phyloP scores from a whole-genome alignment of 2,113 vertebrate species.

The Psilopsiagon aurifrons region DNA sequence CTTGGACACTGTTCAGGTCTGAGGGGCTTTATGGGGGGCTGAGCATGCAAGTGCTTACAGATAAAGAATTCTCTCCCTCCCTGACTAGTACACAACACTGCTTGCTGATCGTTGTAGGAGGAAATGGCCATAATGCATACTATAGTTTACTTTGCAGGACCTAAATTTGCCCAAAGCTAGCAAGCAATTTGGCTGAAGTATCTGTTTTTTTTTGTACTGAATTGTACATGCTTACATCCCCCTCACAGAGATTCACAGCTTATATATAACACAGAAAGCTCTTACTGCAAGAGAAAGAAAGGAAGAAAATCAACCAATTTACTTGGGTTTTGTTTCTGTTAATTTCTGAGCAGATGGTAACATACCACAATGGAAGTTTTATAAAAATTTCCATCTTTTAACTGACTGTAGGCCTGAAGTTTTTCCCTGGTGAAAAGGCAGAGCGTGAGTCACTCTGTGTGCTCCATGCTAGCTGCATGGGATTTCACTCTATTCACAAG shows the following conservation, averaged over 20 bases:
- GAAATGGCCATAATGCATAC: not conserved
- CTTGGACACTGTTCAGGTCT: not conserved
- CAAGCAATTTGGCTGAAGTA: not conserved
- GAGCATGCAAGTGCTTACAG: not conserved
- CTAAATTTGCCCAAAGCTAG: not conserved
- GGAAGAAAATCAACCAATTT: slow-evolving; percentile 1
- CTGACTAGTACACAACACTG: not conserved
- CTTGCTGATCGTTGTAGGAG: not conserved
- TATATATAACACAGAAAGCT: slow-evolving; percentile 41
- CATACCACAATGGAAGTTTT: slow-evolving; percentile 64
- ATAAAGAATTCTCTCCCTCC: not conserved
- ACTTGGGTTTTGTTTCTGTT: slow-evolving; percentile 41
- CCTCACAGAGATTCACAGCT: not conserved
- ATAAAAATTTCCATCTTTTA: slow-evolving; percentile 73
- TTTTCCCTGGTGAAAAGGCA: slow-evolving; percentile 65
- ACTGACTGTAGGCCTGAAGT: slow-evolving; percentile 57
- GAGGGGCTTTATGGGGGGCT: not conserved
- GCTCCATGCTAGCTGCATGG: slow-evolving; percentile 54
- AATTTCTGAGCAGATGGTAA: slow-evolving; percentile 65
- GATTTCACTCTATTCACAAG: slow-evolving; percentile 60
- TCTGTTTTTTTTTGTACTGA: not conserved
- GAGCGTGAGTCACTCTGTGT: slow-evolving; percentile 53
- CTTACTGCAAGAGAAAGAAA: slow-evolving; percentile 18
- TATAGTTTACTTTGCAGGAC: not conserved
- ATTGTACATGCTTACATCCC: not conserved